Conservation (phyloP, 2,888 invertebrate species). For the Calephelis perditalis region DNA sequence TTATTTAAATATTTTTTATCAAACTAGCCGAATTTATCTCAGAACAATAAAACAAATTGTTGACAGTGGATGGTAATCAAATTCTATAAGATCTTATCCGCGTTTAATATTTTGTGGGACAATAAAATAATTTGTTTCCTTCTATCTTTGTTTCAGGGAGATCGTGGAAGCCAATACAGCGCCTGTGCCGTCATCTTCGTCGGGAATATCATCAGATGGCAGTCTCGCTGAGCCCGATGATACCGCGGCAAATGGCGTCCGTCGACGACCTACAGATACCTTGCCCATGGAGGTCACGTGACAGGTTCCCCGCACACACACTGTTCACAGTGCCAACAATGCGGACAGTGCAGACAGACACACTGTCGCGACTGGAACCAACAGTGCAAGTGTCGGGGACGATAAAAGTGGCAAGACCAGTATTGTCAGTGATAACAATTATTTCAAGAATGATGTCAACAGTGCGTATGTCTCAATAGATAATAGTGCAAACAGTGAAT, state of each 20-base stretch:
- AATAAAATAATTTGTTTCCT: neutral
- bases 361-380: neutral
- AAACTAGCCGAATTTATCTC: too few species aligned
- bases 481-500: neutral
- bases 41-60: too few species aligned
- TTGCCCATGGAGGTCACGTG: slow-evolving; percentile 74
- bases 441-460: neutral
- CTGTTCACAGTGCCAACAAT: too few species aligned
- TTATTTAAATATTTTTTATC: slow-evolving; percentile 6
- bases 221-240: slow-evolving; percentile 29
- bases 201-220: slow-evolving; percentile 15
- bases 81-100: too few species aligned
- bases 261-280: slow-evolving; percentile 47
- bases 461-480: neutral
- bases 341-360: too few species aligned
- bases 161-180: slow-evolving; percentile 45
- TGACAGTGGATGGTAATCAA: too few species aligned
- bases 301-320: slow-evolving; percentile 34
- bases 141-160: slow-evolving; percentile 38
- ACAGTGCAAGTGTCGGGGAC: neutral
- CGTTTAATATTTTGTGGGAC: neutral
- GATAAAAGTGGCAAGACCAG: neutral
- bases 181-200: slow-evolving; percentile 35
- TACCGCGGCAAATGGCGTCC: slow-evolving; percentile 40
- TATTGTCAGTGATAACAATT: neutral